These are phyloP conservation scores for Bos indicus DNA, from an alignment of 2,113 vertebrate species.

Conservation along the genomic window DNA sequence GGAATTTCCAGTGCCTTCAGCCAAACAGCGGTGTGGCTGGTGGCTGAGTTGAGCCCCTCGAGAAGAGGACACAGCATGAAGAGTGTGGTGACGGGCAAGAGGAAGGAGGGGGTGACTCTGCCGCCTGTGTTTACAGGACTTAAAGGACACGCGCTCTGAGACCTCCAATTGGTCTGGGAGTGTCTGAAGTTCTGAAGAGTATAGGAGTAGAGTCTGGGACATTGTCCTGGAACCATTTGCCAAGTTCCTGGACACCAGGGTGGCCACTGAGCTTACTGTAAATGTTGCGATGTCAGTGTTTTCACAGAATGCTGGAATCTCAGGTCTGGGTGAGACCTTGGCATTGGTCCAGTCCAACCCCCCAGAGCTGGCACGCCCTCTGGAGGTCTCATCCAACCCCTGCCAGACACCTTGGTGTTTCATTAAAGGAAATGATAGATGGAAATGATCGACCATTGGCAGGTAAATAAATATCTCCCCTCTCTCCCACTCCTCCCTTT, in stretches of 20 bases:
- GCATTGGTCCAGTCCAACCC: not conserved
- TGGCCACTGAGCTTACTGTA: not conserved
- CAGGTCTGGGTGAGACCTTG: not conserved
- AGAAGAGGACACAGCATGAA: not conserved
- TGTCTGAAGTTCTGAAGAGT: not conserved
- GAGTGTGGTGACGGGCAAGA: not conserved
- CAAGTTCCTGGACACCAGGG: not conserved
- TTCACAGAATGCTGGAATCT: not conserved
- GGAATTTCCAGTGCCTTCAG: not conserved
- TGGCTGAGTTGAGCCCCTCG: conserved; percentile 33
- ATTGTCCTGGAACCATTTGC: not conserved
- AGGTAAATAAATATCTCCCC: not conserved
- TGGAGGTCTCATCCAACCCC: not conserved
- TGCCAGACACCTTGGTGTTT: not conserved
- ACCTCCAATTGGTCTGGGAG: not conserved
- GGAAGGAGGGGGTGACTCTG: not conserved
- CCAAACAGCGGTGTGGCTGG: not conserved
- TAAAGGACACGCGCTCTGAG: not conserved
- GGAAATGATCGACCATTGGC: not conserved
- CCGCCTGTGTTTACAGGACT: not conserved
- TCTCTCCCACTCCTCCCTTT: not conserved
- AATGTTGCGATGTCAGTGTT: not conserved
- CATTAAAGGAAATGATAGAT: not conserved
- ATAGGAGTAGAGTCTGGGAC: too few species aligned
- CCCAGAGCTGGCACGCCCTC: not conserved